phyloP scores from a whole-genome alignment of 2,113 vertebrate genomes.

The Prionailurus bengalensis region DNA sequence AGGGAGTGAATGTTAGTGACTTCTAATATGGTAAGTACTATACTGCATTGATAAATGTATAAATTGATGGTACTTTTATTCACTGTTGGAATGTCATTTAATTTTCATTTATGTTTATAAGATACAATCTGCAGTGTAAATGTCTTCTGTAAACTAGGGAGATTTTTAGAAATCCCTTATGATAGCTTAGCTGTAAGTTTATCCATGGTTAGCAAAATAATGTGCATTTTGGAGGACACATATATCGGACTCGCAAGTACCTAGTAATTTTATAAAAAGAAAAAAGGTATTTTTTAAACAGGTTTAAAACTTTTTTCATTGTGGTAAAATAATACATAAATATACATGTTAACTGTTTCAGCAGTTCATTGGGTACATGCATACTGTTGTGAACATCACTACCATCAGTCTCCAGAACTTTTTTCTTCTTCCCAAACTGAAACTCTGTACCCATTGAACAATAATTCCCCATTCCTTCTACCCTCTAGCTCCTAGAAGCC shows the following conservation, averaged over 20 bases:
- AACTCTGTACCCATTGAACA: background rate
- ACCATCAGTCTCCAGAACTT: background rate
- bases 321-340: conserved; percentile 9
- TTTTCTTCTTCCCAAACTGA: background rate
- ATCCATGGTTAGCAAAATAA: conserved; percentile 19
- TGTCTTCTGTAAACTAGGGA: background rate
- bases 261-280: conserved; percentile 50
- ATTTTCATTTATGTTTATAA: conserved; percentile 57
- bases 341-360: background rate
- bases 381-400: background rate
- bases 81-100: conserved; percentile 24
- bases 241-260: background rate
- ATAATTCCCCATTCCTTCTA: background rate
- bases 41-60: background rate
- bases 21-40: background rate
- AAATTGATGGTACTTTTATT: background rate
- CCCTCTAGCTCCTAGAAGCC: background rate
- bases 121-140: background rate
- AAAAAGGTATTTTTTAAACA: conserved; percentile 26
- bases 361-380: background rate
- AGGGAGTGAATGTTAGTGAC: background rate
- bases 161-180: background rate
- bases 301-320: background rate
- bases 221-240: background rate
- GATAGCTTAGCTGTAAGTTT: conserved; percentile 26